These are phyloP conservation scores for Drosophila erecta DNA, from an alignment of 1,140 invertebrate species.

Conservation along the genomic window DNA sequence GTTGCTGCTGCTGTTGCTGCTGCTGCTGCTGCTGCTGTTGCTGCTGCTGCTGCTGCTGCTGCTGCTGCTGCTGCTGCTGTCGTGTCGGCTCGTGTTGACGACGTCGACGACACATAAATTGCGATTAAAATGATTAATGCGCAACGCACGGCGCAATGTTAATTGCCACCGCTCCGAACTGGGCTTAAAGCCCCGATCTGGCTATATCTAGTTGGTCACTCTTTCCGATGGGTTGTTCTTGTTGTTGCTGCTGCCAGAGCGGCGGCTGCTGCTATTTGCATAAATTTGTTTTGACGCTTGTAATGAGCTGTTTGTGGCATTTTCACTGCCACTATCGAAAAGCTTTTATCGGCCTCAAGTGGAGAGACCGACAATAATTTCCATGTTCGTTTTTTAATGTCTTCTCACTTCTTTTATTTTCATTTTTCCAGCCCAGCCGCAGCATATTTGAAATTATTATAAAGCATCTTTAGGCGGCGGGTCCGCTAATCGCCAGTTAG, in stretches of 20 bases:
- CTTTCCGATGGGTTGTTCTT: neutral
- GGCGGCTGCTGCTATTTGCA: slow-evolving; percentile 64
- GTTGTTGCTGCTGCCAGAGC: neutral
- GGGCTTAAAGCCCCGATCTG: slow-evolving; percentile 27
- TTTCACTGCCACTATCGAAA: slow-evolving; percentile 73
- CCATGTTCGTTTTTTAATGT: slow-evolving; percentile 71
- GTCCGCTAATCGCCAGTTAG: slow-evolving; percentile 49
- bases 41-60: slow-evolving; percentile 14
- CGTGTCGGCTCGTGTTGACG: slow-evolving; percentile 71
- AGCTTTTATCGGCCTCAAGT: slow-evolving; percentile 62
- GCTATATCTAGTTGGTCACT: slow-evolving; percentile 12
- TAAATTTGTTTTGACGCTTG: slow-evolving; percentile 83
- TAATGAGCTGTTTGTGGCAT: slow-evolving; percentile 82
- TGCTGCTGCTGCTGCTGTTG: too few species aligned
- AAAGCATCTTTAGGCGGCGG: slow-evolving; percentile 32
- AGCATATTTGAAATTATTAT: slow-evolving; percentile 79
- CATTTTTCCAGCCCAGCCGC: slow-evolving; percentile 34
- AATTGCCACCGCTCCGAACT: slow-evolving; percentile 67
- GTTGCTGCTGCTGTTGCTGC: too few species aligned
- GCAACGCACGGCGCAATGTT: slow-evolving; percentile 81
- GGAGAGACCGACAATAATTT: slow-evolving; percentile 71
- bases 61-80: slow-evolving; percentile 36
- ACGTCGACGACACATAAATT: slow-evolving; percentile 81
- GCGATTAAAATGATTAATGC: slow-evolving; percentile 83
- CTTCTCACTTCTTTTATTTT: slow-evolving; percentile 39